A percentile compares a stretch with the other conserved stretches of the same genome.
Conservation (phyloP, 1,140 invertebrate species). For the Drosophila mojavensis region DNA sequence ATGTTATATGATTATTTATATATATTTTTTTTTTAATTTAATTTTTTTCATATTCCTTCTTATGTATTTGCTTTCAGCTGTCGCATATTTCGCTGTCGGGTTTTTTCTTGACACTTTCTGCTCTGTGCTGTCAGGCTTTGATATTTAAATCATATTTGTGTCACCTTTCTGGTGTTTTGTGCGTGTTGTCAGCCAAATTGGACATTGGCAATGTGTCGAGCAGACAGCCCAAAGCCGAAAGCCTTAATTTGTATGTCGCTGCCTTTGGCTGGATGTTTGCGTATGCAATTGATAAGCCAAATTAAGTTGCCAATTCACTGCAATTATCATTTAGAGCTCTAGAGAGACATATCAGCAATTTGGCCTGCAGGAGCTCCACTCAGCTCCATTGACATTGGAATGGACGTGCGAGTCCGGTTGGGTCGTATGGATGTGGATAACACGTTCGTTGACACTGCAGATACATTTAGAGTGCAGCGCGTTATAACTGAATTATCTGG, state of each 20-base stretch:
- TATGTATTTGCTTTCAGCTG: too few relatives aligned
- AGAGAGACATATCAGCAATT: not conserved
- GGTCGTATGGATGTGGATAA: constrained; percentile 53
- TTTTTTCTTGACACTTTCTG: not conserved
- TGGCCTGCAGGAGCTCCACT: constrained; percentile 8
- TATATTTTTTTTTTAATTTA: too few relatives aligned
- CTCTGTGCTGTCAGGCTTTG: not conserved
- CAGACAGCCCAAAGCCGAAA: constrained; percentile 17
- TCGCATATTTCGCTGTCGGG: too few relatives aligned
- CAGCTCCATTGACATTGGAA: constrained; percentile 42
- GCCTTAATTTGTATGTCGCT: not conserved
- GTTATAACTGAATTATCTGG: constrained; percentile 73
- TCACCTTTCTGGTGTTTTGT: not conserved
- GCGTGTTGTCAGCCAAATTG: not conserved
- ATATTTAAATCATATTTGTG: constrained; percentile 26
- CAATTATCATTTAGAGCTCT: constrained; percentile 62
- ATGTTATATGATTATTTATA: too few relatives aligned
- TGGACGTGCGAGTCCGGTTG: constrained; percentile 11
- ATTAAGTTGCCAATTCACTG: constrained; percentile 60
- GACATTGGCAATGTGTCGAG: constrained; percentile 29
- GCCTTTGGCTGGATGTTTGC: not conserved
- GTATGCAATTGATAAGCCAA: constrained; percentile 51
- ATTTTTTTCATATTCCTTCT: not conserved
- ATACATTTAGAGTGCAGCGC: constrained; percentile 24
- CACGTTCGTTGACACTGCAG: constrained; percentile 66